Base-by-base conservation (phyloP, 2,113 vertebrate species). In the Gallinago undulata region DNA sequence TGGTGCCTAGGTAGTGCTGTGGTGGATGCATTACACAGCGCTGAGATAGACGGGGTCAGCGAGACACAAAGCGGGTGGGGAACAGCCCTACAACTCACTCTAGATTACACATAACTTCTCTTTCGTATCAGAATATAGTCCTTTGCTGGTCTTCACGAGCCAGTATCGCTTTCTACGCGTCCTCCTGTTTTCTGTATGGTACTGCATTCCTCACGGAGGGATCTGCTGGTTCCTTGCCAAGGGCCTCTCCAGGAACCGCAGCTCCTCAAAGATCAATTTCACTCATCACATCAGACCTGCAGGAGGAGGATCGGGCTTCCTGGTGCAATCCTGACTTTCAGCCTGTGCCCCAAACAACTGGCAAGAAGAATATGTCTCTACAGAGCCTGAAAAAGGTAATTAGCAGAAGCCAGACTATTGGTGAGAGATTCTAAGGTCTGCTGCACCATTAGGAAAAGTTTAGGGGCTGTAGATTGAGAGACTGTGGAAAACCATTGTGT, bases 401-500 rank as follows among this genome's bases (percentile, higher is more conserved):
- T 1, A 24, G 51, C 27, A 67, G 51, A 19, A 53, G 33, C 11
- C 45, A 51, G 18, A 2, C 43, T 57, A 35, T 7, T 10, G 28
- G n/a, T n/a, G 19, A 35, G 27, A 28, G 43, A 10, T 45, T 60
- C 53, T 4, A 14, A 31, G 60, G 43, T 37, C 43, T 35, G 25
- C 2, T 30, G 41, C 7, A 7, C 21, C 31, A 13, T 16, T 5
- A 50, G 35, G 48, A 41, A 64, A 31, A 41, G 59, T 35, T 45
- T 7, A 4, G 43, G 53, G 43, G 45, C 31, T 66, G 43, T 2
- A 35, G 18, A 33, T 3, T 12, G 18, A 67, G 31, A 12, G 8
- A 14, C 19, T 45, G 23, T 3, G 11, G 43, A 51, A 67, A 51
- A 23, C 18, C 1, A 0, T 3, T 28, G 11, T 5, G 5, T 33